Base-by-base conservation (phyloP, 2,797 vertebrate species). In the Eidolon dupreanum region DNA sequence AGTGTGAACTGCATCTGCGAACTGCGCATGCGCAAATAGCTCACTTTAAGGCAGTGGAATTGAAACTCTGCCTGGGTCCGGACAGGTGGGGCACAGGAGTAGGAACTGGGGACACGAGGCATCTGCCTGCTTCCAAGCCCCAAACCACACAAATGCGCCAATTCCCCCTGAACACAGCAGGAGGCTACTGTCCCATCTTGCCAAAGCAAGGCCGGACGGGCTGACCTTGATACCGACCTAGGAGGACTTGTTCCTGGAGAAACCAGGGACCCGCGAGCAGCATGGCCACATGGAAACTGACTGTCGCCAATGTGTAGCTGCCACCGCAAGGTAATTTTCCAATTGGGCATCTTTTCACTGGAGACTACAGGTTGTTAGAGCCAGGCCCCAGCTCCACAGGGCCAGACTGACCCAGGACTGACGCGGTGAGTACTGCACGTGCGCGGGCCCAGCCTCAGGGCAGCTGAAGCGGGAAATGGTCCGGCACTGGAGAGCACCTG, bases 31-130 rank as follows among this genome's bases (percentile, higher is more conserved):
- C 0, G n/a, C 8, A 7, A 36, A 24, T 16, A 2, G 5, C 41
- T 3, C 24, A 2, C 10, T 3, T 28, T 17, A 16, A 20, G 24
- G 1, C 20, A 33, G 41, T 49, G 8, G 7, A 31, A 13, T n/a
- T 28, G 31, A n/a, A 28, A 4, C 22, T 0, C 1, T 22, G 41
- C 11, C 1, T 0, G 16, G 12, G 17, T 8, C 22, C 0, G 24
- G 65, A 12, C 41, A 9, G 41, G 11, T 2, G 0, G 57, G 38
- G 57, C 17, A 2, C 12, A 1, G 49, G 49, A 57, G 28, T 19
- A 28, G 88, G 31, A 38, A 43, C 31, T 9, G 28, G 31, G 36
- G 10, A 20, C 11, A 4, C 41, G 28, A 4, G 49, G 38, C 53
- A 49, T 31, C 33, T 22, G 8, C 51, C 51, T 19, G 33, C 26